Evolutionary conservation across 2,888 invertebrate species (phyloP).

Genomic region (Dilophus febrilis): DNA sequence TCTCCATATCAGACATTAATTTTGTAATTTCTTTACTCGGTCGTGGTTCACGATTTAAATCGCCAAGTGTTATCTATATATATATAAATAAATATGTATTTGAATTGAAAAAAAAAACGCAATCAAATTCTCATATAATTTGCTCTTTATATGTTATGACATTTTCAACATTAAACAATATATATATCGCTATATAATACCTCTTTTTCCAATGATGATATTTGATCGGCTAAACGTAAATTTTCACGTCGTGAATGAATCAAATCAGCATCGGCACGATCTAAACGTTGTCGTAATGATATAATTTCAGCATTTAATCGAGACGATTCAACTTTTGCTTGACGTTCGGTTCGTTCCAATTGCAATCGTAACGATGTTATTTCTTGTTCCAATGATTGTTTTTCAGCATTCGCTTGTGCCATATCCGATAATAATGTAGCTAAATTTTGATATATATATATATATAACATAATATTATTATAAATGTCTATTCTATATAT

Average conservation of each 20-base stretch:
- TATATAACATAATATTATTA: no score
- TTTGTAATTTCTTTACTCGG: conserved; percentile 56
- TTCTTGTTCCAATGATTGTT: conserved; percentile 63
- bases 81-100: neutral
- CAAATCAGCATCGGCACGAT: conserved; percentile 64
- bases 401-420: conserved; percentile 57
- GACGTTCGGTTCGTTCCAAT: conserved; percentile 55
- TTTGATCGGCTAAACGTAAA: conserved; percentile 57
- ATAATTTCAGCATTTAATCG: conserved; percentile 57
- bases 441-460: neutral
- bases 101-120: conserved; percentile 1
- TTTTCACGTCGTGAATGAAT: conserved; percentile 67
- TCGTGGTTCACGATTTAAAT: conserved; percentile 38
- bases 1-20: conserved; percentile 62
- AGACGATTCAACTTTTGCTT: conserved; percentile 56
- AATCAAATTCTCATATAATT: neutral
- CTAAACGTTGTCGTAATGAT: conserved; percentile 56
- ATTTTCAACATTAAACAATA: neutral
- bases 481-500: neutral
- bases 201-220: conserved; percentile 66
- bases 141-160: neutral
- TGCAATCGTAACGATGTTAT: conserved; percentile 49
- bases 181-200: conserved; percentile 28
- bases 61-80: conserved; percentile 40
- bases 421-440: conserved; percentile 56